Conservation (phyloP, 2,888 invertebrate genomes). For the Heteropelma amictum region DNA sequence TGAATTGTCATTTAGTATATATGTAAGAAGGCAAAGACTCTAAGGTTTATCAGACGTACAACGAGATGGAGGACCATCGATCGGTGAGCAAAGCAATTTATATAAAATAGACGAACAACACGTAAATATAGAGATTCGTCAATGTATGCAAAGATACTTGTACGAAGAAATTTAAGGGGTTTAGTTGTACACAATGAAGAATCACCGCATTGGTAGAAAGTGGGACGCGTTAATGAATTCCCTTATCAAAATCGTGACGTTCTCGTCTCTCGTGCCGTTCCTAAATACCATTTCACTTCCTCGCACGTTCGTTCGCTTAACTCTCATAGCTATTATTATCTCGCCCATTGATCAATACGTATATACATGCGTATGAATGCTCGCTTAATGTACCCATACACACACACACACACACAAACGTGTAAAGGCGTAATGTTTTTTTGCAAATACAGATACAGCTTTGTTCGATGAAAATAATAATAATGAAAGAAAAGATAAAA, state of each 20-base stretch:
- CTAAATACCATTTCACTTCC: conserved; percentile 17
- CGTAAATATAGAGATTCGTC: not conserved
- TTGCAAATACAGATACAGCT: not conserved
- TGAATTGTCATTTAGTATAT: no score
- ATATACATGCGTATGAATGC: conserved; percentile 20
- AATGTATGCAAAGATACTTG: no score
- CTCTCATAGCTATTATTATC: conserved; percentile 58
- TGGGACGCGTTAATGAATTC: conserved; percentile 74
- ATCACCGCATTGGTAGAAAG: conserved; percentile 58
- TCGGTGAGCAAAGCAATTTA: conserved; percentile 11
- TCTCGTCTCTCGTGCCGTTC: conserved; percentile 30
- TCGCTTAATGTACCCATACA: no score
- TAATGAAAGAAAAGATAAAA: no score
- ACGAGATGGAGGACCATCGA: conserved; percentile 14
- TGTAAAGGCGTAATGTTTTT: not conserved
- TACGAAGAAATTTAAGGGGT: not conserved
- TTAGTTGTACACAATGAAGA: conserved; percentile 20
- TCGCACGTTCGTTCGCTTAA: conserved; percentile 28
- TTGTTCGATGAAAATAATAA: not conserved
- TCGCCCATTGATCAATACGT: conserved; percentile 37
- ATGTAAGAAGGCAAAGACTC: no score
- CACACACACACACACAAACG: not conserved
- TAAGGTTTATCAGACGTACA: conserved; percentile 6
- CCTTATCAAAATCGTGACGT: conserved; percentile 71
- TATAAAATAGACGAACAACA: not conserved